phyloP scores from a whole-genome alignment of 2,888 invertebrate genomes.

The Ferdinandea cuprea region DNA sequence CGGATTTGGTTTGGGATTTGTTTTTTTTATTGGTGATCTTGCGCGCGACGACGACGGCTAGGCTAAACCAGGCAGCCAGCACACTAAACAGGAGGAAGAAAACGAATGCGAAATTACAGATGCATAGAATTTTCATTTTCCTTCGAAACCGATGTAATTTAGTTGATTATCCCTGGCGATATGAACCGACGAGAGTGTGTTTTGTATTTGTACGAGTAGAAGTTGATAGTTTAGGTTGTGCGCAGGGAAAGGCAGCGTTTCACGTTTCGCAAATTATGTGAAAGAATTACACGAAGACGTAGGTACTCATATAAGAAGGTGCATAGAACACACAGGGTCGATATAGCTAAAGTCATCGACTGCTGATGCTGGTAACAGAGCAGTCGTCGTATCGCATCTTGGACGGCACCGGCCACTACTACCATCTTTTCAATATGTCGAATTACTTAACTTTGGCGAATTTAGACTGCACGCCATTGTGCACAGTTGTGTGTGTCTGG shows the following conservation, averaged over 20 bases:
- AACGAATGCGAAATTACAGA: constrained; percentile 71
- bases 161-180: constrained; percentile 71
- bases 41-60: not conserved
- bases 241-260: constrained; percentile 28
- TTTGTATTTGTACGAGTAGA: not conserved
- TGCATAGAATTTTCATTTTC: constrained; percentile 74
- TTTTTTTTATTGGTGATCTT: constrained; percentile 22
- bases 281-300: constrained; percentile 46
- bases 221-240: constrained; percentile 1
- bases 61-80: not conserved
- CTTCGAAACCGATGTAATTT: constrained; percentile 74
- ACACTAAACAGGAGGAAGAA: constrained; percentile 63
- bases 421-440: constrained; percentile 56
- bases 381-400: constrained; percentile 54
- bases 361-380: constrained; percentile 40
- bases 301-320: not conserved
- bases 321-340: constrained; percentile 30
- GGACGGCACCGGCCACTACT: not conserved
- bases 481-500: constrained; percentile 30
- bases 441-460: constrained; percentile 71
- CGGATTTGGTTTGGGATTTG: constrained; percentile 23
- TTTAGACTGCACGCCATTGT: constrained; percentile 65
- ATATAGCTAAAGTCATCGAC: constrained; percentile 66
- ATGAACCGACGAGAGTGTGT: constrained; percentile 41
- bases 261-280: constrained; percentile 73